These are phyloP conservation scores for Paramisgurnus dabryanus DNA, from an alignment of 2,113 vertebrate species.

Conservation along the genomic window DNA sequence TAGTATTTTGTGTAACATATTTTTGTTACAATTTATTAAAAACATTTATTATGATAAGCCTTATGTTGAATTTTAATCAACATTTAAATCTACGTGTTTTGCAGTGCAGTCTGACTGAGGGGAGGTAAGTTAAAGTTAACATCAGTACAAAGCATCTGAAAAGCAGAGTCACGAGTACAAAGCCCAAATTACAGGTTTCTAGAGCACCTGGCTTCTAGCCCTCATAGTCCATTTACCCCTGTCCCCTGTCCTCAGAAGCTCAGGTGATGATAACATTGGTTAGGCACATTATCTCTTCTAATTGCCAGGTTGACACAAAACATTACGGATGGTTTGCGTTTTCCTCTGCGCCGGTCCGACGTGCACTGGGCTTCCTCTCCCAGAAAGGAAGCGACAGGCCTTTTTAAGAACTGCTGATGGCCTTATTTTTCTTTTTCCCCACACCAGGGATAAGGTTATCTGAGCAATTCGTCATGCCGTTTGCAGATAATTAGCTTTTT, in stretches of 20 bases:
- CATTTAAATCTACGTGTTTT: no score
- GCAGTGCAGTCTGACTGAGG: no score
- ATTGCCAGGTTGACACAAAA: conserved; percentile 45
- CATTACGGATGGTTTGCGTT: conserved; percentile 47
- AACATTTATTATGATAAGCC: no score
- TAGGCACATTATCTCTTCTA: conserved; percentile 38
- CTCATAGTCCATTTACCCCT: conserved; percentile 46
- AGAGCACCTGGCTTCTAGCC: conserved; percentile 27
- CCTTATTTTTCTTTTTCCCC: conserved; percentile 3
- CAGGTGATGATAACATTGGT: conserved; percentile 37
- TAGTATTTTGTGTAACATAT: no score
- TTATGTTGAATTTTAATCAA: no score
- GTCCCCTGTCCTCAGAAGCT: conserved; percentile 42
- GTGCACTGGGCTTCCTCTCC: background rate
- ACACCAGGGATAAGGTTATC: conserved; percentile 40
- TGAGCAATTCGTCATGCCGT: conserved; percentile 30
- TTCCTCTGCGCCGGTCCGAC: background rate
- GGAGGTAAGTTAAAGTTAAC: no score
- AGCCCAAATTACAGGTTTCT: conserved; percentile 39
- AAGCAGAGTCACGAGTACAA: conserved; percentile 30
- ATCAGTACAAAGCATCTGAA: background rate
- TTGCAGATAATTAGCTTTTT: conserved; percentile 49
- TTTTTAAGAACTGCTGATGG: conserved; percentile 44
- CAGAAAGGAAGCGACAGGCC: background rate
- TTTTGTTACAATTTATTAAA: no score